Evolutionary conservation across 2,888 invertebrate genomes (phyloP).

Genomic region (Philopedon plagiatum): DNA sequence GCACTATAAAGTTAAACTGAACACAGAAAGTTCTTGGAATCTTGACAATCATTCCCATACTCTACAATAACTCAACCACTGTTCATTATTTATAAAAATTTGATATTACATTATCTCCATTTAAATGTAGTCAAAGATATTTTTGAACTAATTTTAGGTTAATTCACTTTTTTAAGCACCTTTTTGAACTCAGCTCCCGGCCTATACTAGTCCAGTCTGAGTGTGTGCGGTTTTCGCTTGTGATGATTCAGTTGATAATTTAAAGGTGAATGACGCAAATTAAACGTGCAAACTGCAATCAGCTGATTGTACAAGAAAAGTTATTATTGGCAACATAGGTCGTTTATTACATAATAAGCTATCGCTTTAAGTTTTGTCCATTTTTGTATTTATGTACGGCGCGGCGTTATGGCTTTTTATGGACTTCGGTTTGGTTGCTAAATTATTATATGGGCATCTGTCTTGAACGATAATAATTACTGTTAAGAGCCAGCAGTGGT

Average conservation of each 20-base stretch:
- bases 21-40: no score
- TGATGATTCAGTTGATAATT: conserved; percentile 30
- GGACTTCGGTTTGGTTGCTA: conserved; percentile 32
- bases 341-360: conserved; percentile 21
- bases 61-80: no score
- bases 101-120: no score
- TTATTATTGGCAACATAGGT: conserved; percentile 13
- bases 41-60: no score
- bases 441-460: conserved; percentile 37
- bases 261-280: conserved; percentile 26
- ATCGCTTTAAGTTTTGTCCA: conserved; percentile 31
- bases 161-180: no score
- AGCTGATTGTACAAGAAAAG: conserved; percentile 20
- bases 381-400: conserved; percentile 34
- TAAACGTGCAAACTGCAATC: conserved; percentile 17
- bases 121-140: no score
- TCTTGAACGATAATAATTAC: conserved; percentile 28
- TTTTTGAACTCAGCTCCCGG: no score
- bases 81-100: no score
- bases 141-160: no score
- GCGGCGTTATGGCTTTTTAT: conserved; percentile 35
- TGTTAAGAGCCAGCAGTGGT: not conserved
- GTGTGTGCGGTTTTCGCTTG: not conserved
- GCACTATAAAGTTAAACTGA: no score
- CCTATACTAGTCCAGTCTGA: not conserved